These are phyloP conservation scores for Lasioglossum malachurum DNA, from an alignment of 2,888 invertebrate genomes.

Conservation along the genomic window DNA sequence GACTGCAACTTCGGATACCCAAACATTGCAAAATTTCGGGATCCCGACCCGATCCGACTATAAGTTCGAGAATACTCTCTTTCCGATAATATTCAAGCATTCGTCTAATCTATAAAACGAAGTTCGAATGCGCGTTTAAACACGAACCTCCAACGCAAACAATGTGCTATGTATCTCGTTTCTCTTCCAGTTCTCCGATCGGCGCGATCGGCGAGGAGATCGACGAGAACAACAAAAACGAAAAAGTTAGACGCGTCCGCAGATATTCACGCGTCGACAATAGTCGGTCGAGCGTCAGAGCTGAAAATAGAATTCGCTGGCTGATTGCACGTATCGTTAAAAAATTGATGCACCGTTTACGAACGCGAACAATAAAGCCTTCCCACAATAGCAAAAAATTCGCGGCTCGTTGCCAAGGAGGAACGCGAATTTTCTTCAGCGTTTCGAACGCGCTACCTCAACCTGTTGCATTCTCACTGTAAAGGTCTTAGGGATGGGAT, in stretches of 20 bases:
- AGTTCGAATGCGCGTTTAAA: not conserved
- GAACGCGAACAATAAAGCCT: slow-evolving; percentile 48
- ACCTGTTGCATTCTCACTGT: not conserved
- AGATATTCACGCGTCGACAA: slow-evolving; percentile 73
- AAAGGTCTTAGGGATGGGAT: too few species aligned
- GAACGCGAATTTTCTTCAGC: slow-evolving; percentile 36
- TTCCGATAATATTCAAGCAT: not conserved
- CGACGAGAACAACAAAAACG: slow-evolving; percentile 42
- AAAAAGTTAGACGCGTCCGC: slow-evolving; percentile 69
- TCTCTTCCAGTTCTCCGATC: slow-evolving; percentile 44
- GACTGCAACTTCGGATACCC: too few species aligned
- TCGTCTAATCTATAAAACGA: not conserved
- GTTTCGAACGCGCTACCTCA: not conserved
- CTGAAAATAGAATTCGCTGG: slow-evolving; percentile 79
- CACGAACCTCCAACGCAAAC: not conserved
- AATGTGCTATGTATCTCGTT: slow-evolving; percentile 65
- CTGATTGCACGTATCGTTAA: slow-evolving; percentile 72
- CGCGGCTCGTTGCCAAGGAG: slow-evolving; percentile 49
- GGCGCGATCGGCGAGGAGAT: slow-evolving; percentile 33
- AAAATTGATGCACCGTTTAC: slow-evolving; percentile 68
- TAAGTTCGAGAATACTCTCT: not conserved
- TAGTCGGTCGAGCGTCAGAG: slow-evolving; percentile 77
- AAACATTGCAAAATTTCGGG: too few species aligned
- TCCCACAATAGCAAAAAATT: slow-evolving; percentile 51
- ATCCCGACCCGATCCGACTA: too few species aligned